These are phyloP conservation scores for Scelioninae gen. 1 DNA, from an alignment of 2,888 invertebrate species.

Conservation along the genomic window DNA sequence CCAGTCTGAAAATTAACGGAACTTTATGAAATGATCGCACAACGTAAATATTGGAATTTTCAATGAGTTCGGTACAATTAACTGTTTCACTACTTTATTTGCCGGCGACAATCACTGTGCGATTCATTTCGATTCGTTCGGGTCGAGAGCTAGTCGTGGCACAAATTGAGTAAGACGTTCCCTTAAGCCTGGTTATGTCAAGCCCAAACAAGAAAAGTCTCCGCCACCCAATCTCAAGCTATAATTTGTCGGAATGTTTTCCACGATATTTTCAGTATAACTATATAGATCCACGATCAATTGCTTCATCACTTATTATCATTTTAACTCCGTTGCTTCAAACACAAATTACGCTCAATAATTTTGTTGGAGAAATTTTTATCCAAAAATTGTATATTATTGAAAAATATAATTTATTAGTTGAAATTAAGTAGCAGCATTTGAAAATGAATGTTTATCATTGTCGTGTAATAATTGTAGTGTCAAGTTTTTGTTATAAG, in stretches of 20 bases:
- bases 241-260: constrained; percentile 53
- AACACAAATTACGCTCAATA: constrained; percentile 41
- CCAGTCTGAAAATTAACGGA: constrained; percentile 1
- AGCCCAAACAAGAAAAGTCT: constrained; percentile 50
- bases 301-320: constrained; percentile 43
- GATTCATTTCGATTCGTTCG: constrained; percentile 41
- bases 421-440: too few relatives aligned
- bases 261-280: constrained; percentile 15
- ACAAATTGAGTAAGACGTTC: constrained; percentile 72
- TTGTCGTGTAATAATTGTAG: too few relatives aligned
- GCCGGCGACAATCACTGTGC: constrained; percentile 25
- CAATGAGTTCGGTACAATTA: constrained; percentile 17
- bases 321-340: constrained; percentile 31
- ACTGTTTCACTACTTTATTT: constrained; percentile 31
- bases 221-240: constrained; percentile 27
- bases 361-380: constrained; percentile 26
- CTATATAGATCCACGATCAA: constrained; percentile 41
- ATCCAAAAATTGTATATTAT: constrained; percentile 15
- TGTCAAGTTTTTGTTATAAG: too few relatives aligned
- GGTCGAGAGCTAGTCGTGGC: constrained; percentile 44
- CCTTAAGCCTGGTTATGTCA: constrained; percentile 38
- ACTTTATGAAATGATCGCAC: not conserved
- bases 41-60: constrained; percentile 29
- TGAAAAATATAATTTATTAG: too few relatives aligned
- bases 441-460: too few relatives aligned